These are phyloP conservation scores for Acanthurus lineatus DNA, from an alignment of 2,797 vertebrate species.

Conservation along the genomic window DNA sequence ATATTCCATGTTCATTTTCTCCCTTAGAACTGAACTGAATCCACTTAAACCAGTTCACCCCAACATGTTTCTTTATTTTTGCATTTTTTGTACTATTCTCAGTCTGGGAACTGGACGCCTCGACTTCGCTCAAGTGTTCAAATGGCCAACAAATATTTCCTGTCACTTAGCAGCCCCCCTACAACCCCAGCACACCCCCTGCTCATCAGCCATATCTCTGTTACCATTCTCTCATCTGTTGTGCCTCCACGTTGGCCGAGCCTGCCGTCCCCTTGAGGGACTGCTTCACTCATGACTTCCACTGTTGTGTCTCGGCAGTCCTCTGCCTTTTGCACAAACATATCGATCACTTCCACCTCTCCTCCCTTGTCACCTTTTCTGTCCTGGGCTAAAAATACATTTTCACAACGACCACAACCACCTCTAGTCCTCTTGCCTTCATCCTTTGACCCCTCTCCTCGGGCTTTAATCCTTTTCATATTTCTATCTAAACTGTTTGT, in stretches of 20 bases:
- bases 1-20: neutral
- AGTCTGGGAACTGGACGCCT: neutral
- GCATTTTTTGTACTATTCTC: conserved; percentile 14
- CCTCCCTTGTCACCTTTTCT: conserved; percentile 74
- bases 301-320: conserved; percentile 73
- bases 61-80: conserved; percentile 19
- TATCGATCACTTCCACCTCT: conserved; percentile 81
- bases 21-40: conserved; percentile 15
- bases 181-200: conserved; percentile 14
- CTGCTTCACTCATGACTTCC: conserved; percentile 73
- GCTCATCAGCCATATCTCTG: conserved; percentile 70
- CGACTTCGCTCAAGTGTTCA: conserved; percentile 10
- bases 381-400: conserved; percentile 80
- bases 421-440: conserved; percentile 51
- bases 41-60: neutral
- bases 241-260: conserved; percentile 53
- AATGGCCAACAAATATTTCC: conserved; percentile 56
- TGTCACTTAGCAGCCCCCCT: conserved; percentile 54
- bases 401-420: conserved; percentile 61
- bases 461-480: conserved; percentile 51
- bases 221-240: conserved; percentile 67
- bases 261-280: conserved; percentile 66
- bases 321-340: conserved; percentile 83
- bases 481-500: conserved; percentile 48
- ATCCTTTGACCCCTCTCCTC: conserved; percentile 59